These are phyloP conservation scores for Lycopodina hypogea DNA, from an alignment of 37 sponge, comb jelly and placozoan genomes.

Conservation along the genomic window DNA sequence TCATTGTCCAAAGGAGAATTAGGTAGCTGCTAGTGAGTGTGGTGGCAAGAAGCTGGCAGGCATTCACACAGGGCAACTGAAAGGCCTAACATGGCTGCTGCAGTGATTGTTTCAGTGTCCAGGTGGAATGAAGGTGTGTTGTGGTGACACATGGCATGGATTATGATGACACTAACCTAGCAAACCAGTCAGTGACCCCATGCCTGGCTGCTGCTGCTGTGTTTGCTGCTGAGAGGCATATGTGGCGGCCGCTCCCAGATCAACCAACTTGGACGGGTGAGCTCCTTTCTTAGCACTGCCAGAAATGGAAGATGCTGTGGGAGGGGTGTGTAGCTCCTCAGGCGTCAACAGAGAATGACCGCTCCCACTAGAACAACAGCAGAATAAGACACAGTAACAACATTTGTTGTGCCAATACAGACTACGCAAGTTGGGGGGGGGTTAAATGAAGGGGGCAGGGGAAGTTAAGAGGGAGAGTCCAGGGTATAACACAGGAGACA, in stretches of 20 bases:
- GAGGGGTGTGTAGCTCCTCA: neutral
- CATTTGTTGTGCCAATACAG: neutral
- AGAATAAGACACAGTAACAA: too few relatives aligned
- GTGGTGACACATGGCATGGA: too few relatives aligned
- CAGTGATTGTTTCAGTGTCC: too few relatives aligned
- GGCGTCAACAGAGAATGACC: neutral
- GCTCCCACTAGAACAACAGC: neutral
- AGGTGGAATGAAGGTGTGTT: too few relatives aligned
- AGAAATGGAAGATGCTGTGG: neutral
- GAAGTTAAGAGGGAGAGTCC: too few relatives aligned
- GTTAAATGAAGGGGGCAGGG: neutral
- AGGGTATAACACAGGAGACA: too few relatives aligned
- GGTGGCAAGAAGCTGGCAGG: too few relatives aligned
- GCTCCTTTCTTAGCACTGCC: slow-evolving; percentile 42
- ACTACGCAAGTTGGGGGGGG: neutral
- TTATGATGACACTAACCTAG: slow-evolving; percentile 15
- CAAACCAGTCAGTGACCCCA: slow-evolving; percentile 2
- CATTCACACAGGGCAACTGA: too few relatives aligned
- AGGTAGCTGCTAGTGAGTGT: too few relatives aligned
- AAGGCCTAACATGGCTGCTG: too few relatives aligned
- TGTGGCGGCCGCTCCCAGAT: slow-evolving; percentile 74
- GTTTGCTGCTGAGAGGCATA: slow-evolving; percentile 29
- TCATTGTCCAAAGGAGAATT: too few relatives aligned
- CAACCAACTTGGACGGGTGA: slow-evolving; percentile 73
- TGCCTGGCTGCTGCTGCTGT: slow-evolving; percentile 24